Base-by-base conservation (phyloP, 2,113 vertebrate species). In the Morone saxatilis region DNA sequence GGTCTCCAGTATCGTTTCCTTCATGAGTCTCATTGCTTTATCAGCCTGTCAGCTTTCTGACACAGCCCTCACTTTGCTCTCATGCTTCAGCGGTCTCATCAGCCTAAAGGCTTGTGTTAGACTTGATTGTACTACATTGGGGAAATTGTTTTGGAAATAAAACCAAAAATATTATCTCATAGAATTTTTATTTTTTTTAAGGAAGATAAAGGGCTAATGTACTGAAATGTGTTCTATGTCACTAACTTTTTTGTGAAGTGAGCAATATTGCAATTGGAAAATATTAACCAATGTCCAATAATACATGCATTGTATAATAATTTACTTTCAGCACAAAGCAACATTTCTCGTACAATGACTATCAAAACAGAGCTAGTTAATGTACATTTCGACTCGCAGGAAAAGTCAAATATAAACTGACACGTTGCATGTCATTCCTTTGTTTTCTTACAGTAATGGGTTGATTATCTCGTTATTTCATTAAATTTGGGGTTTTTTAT, bases 21-120 rank as follows among this genome's bases (percentile, higher is more conserved):
- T 61, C 71, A 38, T 61, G 67, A 81, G 72, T 71, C 69, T 86
- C 65, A 43, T 22, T 59, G 71, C 53, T 80, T 77, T n/a, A 54
- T 80, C 86, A 75, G 54, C 84, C 74, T 85, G 74, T 81, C 61
- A 25, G 48, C 45, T 71, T 60, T 56, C 17, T 76, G 59, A 76
- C 54, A 62, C 59, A 59, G 65, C 25, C 31, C 25, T 81, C n/a
- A 48, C 38, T 53, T 82, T 20, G 16, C 53, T 40, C 68, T 54
- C 47, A 76, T 53, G 22, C 70, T 69, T 80, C 51, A 70, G 38
- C 8, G 1, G 31, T 54, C 2, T 66, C 20, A 5, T 71, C 41
- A 71, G 57, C 14, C 11, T 6, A 57, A 36, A 41, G 20, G 38
- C 11, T 53, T 7, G 8, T n/a, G 17, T 56, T 43, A 43, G 20